Evolutionary conservation across 2,113 vertebrate species (phyloP), one percentile per base, ranked within the genome.

Genomic region (Corynorhinus townsendii): DNA sequence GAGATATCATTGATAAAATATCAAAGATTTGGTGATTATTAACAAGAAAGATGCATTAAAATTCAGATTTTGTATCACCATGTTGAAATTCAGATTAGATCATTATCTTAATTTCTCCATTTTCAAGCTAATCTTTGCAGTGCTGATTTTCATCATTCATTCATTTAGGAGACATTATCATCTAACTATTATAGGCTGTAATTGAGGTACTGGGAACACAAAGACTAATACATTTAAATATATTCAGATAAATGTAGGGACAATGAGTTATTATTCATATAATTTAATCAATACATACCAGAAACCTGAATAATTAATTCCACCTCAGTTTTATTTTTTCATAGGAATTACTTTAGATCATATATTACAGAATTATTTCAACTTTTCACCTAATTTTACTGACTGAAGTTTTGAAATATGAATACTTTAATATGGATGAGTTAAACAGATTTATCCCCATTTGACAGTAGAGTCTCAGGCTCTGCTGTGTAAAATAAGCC

Each of bases 341-440:
- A 77, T 79, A 56, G 5, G 10, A 54, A 68, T 84, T 64, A 43
- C 15, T 92, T 83, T 75, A 82, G 5, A 86, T 11, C 33, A 75
- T 56, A 90, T 83, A 45, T 59, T 43, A 75, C 19, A 94, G 17
- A 14, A 26, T 91, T 83, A 66, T 84, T 87, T 81, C 14, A 87
- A 35, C 9, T 54, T 95, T 54, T 22, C 71, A 89, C 38, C 43
- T 92, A 92, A 81, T 93, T 90, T 94, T 81, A 81, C 24, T 91
- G 47, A 76, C 24, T 86, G 14, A 84, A 90, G 3, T 1, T 87
- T 95, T 86, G 89, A 93, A 93, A 76, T 76, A 64, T 87, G 47
- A 84, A 77, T 77, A 69, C n/a, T 93, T 90, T 85, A 86, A 80
- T 89, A 64, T 45, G 33, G 22, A 95, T 87, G 15, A 75, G 43